These are phyloP conservation scores for Smutsia temminckii DNA, from an alignment of 2,797 vertebrate genomes.

Conservation along the genomic window DNA sequence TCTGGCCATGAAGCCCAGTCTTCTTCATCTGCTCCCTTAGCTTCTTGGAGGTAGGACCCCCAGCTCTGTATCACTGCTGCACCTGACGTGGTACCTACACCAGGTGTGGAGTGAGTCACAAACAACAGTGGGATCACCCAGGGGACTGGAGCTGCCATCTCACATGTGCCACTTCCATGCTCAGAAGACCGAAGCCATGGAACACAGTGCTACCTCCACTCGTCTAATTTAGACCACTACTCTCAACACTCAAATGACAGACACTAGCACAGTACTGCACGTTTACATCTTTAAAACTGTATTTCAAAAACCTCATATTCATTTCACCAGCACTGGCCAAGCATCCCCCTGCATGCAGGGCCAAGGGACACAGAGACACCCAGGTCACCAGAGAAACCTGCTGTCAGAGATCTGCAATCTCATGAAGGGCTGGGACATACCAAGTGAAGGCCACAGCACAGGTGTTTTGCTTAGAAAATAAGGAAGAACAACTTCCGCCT, in stretches of 20 bases:
- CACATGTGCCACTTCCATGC: background rate
- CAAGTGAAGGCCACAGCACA: background rate
- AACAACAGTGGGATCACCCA: background rate
- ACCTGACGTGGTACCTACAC: background rate
- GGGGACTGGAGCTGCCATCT: background rate
- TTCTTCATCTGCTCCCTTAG: background rate
- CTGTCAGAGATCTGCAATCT: background rate
- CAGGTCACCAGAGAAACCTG: background rate
- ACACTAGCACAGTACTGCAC: background rate
- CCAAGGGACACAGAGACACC: background rate
- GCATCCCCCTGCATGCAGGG: background rate
- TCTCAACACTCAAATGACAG: background rate
- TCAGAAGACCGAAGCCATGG: background rate
- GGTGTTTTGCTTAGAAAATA: background rate
- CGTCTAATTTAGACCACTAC: background rate
- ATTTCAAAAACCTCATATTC: slow-evolving; percentile 35
- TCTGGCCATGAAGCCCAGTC: background rate
- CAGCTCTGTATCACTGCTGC: background rate
- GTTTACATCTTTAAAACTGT: background rate
- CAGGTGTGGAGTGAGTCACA: background rate
- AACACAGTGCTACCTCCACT: no score
- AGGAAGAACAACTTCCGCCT: background rate
- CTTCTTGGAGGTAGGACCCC: background rate
- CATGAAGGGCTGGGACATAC: no score
- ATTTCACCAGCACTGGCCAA: background rate